phyloP scores from a whole-genome alignment of 2,113 vertebrate genomes.

The Nycticorax nycticorax region DNA sequence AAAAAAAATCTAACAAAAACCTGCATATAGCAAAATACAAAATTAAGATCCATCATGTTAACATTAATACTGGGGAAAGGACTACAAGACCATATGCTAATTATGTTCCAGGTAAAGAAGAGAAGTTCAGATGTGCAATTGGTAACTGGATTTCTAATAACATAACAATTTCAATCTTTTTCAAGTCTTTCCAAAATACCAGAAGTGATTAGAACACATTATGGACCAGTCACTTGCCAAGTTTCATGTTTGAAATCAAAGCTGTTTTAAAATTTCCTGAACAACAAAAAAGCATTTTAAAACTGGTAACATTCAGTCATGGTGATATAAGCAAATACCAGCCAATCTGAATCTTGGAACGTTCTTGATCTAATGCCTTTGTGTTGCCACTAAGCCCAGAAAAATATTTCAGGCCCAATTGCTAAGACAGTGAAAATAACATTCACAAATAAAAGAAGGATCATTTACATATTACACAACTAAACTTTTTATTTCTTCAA shows the following conservation, averaged over 20 bases:
- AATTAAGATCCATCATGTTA: background rate
- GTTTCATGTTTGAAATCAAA: conserved; percentile 78
- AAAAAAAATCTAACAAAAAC: background rate
- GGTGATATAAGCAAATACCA: conserved; percentile 72
- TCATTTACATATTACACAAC: conserved; percentile 37
- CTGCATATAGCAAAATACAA: background rate
- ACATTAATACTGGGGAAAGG: background rate
- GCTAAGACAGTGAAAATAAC: conserved; percentile 58
- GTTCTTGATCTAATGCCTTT: conserved; percentile 67
- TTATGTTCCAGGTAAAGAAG: background rate
- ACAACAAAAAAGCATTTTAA: conserved; percentile 73
- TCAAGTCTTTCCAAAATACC: conserved; percentile 71
- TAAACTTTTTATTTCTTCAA: background rate
- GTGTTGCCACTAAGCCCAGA: conserved; percentile 26
- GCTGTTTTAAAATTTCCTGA: conserved; percentile 75
- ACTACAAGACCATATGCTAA: background rate
- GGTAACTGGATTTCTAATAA: conserved; percentile 54
- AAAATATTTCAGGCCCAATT: conserved; percentile 45
- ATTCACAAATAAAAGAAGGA: conserved; percentile 24
- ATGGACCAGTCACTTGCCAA: conserved; percentile 70
- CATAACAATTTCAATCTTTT: conserved; percentile 68
- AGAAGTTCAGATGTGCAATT: conserved; percentile 5
- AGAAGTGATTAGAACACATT: conserved; percentile 78
- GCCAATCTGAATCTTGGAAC: conserved; percentile 67
- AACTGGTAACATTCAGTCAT: conserved; percentile 67